A percentile compares a stretch with the other conserved stretches of the same genome.
Evolutionary conservation across 1,140 invertebrate species (phyloP).

Genomic region (Drosophila asahinai): DNA sequence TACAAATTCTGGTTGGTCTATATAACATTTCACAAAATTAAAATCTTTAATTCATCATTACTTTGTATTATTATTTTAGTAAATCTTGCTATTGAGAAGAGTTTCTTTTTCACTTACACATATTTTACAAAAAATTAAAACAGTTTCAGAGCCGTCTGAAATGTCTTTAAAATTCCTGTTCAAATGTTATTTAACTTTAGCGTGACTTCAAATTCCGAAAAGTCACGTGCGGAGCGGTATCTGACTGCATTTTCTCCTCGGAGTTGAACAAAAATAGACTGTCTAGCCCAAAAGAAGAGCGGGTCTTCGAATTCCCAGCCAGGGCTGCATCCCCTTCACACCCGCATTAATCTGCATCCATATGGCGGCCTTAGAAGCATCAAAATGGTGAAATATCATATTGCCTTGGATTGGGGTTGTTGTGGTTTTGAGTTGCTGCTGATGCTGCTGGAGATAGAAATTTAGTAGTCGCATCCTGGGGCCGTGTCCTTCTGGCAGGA

Average conservation of each 20-base stretch:
- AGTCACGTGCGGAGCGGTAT: conserved; percentile 63
- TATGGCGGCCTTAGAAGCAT: conserved; percentile 40
- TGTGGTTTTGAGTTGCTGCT: conserved; percentile 15
- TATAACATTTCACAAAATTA: no score
- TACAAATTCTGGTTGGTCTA: no score
- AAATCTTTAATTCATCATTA: background rate
- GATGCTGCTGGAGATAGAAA: conserved; percentile 65
- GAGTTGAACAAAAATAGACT: conserved; percentile 61
- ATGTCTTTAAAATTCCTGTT: conserved; percentile 2
- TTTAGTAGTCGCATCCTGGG: conserved; percentile 46
- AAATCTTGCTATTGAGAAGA: background rate
- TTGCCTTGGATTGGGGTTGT: conserved; percentile 27
- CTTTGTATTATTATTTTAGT: background rate
- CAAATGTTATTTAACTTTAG: conserved; percentile 1
- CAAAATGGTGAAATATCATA: conserved; percentile 53
- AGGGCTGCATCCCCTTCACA: conserved; percentile 13
- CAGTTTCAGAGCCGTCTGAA: background rate
- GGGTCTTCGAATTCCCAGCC: background rate
- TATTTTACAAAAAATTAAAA: background rate
- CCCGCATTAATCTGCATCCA: conserved; percentile 32
- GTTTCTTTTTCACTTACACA: background rate
- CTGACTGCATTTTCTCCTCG: conserved; percentile 51
- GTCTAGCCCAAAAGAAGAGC: background rate
- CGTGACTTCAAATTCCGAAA: conserved; percentile 32
- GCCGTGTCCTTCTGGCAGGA: conserved; percentile 22